phyloP scores from a whole-genome alignment of 2,113 vertebrate genomes.

The Psilopogon haemacephalus region DNA sequence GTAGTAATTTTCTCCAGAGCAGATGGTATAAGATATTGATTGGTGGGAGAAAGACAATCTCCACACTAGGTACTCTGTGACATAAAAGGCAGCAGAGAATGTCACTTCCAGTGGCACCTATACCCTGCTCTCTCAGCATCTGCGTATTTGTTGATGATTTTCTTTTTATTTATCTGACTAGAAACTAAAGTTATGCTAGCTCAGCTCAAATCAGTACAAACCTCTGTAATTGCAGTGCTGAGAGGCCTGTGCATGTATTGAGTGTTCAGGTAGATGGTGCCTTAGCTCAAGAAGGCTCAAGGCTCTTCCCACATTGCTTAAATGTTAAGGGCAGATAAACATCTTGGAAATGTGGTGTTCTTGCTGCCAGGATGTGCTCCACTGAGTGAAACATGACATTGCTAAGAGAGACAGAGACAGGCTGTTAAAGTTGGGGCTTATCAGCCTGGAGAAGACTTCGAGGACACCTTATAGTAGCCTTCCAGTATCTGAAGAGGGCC shows the following conservation, averaged over 20 bases:
- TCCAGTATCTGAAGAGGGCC: too few species aligned
- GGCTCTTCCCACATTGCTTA: not conserved
- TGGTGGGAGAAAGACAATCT: not conserved
- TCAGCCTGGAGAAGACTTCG: too few species aligned
- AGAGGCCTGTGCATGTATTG: not conserved
- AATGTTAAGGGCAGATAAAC: not conserved
- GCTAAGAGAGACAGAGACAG: too few species aligned
- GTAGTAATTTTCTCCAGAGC: not conserved
- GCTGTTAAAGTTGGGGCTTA: too few species aligned
- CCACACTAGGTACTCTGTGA: not conserved
- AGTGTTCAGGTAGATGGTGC: accelerated
- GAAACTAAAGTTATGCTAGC: not conserved
- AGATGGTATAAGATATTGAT: not conserved
- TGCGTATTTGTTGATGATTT: not conserved
- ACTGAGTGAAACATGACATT: not conserved
- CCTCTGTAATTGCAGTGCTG: accelerated
- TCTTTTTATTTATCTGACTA: not conserved
- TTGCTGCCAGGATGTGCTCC: not conserved
- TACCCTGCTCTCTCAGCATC: not conserved
- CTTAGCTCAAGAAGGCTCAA: not conserved
- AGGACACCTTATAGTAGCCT: too few species aligned
- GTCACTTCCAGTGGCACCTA: not conserved
- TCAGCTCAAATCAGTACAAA: not conserved
- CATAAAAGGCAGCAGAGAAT: not conserved
- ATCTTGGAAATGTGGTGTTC: not conserved